Evolutionary conservation across 1,140 invertebrate genomes (phyloP), one percentile per base, ranked within the genome.

Genomic region (Condylostylus longicornis): DNA sequence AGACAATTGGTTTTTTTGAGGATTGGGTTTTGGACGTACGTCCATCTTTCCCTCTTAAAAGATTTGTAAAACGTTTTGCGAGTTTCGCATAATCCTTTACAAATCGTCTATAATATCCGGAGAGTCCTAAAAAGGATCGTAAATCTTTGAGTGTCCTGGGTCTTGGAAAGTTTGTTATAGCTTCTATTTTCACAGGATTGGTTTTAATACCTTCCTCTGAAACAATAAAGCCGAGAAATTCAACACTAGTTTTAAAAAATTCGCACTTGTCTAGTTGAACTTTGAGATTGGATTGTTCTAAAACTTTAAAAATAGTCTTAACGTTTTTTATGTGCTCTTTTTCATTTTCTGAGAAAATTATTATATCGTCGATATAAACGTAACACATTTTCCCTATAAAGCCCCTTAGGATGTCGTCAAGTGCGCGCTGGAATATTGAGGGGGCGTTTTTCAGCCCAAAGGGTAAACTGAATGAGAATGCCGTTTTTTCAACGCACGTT

Each of bases 231-330:
- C 66, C 64, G 28, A 69, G 43, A 46, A 64, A 65, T 12, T 47
- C 35, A n/a, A 65, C 48, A 53, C 64, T 55, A 27, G 51, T 47
- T 44, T 47, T 48, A 6, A 63, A 38, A 48, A 69, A 68, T 37
- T 62, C 50, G 38, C 63, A 67, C 48, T 69, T 67, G 12, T 53
- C 48, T 0, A 57, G 57, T 46, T 68, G 55, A 14, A 66, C 14
- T 46, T 64, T 63, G 17, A 68, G 41, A 34, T 60, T 58, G 35
- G 49, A 19, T 41, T 52, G 19, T 31, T 47, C 43, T 12, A 68
- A 41, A 8, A n/a, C n/a, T n/a, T n/a, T n/a, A n/a, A 25, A 25
- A 25, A 25, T 25, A 7, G 23, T 25, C n/a, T 25, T 25, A n/a
- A 25, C n/a, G 23, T 27, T 37, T 17, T 27, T 18, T 9, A 18